Conservation (phyloP, 2,797 vertebrate species). For the Dendrocincla tyrannina region DNA sequence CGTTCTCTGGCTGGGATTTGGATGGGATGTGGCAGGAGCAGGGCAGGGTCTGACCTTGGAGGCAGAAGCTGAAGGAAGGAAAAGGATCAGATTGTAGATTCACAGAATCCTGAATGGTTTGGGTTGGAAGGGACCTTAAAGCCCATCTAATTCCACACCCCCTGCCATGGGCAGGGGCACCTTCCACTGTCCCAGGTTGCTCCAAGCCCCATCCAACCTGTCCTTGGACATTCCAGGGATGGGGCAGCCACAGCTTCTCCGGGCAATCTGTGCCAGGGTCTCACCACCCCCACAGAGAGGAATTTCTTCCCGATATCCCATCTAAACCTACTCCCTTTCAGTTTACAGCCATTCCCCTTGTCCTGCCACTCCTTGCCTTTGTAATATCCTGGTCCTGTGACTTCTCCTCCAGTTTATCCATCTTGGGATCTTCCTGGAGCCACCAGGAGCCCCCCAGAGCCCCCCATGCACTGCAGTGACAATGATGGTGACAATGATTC, state of each 20-base stretch:
- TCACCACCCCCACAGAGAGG: neutral
- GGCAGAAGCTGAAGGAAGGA: neutral
- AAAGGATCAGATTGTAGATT: neutral
- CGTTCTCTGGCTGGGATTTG: neutral
- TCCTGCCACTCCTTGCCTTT: neutral
- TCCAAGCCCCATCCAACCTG: neutral
- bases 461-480: neutral
- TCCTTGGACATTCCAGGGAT: neutral
- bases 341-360: neutral
- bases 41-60: accelerated
- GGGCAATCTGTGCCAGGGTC: neutral
- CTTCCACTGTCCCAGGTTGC: neutral
- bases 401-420: neutral
- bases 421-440: neutral
- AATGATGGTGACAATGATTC: neutral
- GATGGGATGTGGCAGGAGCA: neutral
- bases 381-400: accelerated
- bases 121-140: neutral
- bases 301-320: neutral
- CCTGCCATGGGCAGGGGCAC: neutral
- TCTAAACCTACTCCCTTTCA: neutral
- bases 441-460: too few species aligned
- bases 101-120: neutral
- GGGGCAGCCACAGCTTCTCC: neutral
- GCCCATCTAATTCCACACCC: neutral